Evolutionary conservation across 2,797 vertebrate genomes (phyloP).

Genomic region (Pseudocheirus occidentalis): DNA sequence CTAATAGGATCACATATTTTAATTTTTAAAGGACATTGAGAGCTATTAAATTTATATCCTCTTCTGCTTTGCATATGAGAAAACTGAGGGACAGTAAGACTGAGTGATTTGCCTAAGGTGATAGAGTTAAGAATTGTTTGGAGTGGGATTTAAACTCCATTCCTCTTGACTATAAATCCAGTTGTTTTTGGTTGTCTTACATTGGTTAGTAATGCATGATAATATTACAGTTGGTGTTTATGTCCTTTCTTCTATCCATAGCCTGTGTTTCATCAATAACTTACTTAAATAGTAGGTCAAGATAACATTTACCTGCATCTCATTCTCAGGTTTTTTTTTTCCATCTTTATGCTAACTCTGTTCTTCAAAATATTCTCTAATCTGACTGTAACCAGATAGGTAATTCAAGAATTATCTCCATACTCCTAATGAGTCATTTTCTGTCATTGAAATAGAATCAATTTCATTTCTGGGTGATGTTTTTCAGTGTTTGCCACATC

Average conservation of each 20-base stretch:
- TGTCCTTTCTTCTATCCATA: neutral
- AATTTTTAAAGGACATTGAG: neutral
- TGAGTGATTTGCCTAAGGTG: neutral
- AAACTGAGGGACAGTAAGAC: neutral
- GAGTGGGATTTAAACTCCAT: neutral
- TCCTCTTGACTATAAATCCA: neutral
- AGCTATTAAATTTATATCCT: neutral
- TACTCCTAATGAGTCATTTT: neutral
- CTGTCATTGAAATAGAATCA: neutral
- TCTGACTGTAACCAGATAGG: neutral
- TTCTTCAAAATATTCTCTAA: neutral
- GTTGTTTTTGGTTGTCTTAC: neutral
- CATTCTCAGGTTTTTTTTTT: neutral
- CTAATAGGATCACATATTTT: neutral
- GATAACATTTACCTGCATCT: neutral
- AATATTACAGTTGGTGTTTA: neutral
- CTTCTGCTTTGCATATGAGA: neutral
- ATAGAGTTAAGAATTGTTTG: neutral
- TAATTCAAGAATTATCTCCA: neutral
- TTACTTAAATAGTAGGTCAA: neutral
- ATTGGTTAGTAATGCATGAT: neutral
- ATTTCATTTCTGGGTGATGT: neutral
- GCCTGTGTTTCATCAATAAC: neutral
- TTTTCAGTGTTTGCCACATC: neutral
- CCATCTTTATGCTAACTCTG: neutral